Evolutionary conservation across 2,113 vertebrate genomes (phyloP).

Genomic region (Rhinogobius similis): DNA sequence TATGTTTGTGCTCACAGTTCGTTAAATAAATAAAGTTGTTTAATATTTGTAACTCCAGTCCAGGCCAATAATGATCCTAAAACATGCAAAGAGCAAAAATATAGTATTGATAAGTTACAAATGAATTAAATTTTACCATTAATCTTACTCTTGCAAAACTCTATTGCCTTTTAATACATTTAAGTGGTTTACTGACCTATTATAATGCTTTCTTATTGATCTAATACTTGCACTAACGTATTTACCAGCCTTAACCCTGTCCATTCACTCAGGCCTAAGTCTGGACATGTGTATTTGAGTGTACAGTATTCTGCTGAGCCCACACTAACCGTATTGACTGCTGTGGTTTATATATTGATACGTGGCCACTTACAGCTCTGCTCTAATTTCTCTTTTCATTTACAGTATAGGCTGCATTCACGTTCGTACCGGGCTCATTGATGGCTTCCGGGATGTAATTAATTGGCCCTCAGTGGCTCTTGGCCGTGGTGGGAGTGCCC

Average conservation of each 20-base stretch:
- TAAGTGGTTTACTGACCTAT: slow-evolving; percentile 2
- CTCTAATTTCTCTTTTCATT: slow-evolving; percentile 47
- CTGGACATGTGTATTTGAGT: slow-evolving; percentile 21
- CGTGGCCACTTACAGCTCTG: slow-evolving; percentile 39
- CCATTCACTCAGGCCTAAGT: background rate
- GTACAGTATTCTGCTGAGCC: slow-evolving; percentile 46
- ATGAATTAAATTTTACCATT: background rate
- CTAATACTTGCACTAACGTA: background rate
- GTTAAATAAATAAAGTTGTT: no score
- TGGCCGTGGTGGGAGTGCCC: background rate
- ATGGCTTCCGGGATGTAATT: slow-evolving; percentile 7
- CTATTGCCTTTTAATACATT: slow-evolving; percentile 5
- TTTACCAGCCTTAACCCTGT: slow-evolving; percentile 4
- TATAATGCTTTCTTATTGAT: slow-evolving; percentile 5
- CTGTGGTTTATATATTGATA: slow-evolving; percentile 46
- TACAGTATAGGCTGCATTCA: slow-evolving; percentile 5
- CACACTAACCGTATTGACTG: slow-evolving; percentile 40
- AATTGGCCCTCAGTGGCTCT: slow-evolving; percentile 1
- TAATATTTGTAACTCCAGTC: no score
- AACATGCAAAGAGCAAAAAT: no score
- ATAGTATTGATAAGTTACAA: background rate
- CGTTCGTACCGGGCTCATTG: slow-evolving; percentile 3
- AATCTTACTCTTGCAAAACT: background rate
- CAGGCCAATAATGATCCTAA: no score
- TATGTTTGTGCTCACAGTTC: no score